Evolutionary conservation across 2,888 invertebrate genomes (phyloP), one percentile per base, ranked within the genome.

Genomic region (Euplexia lucipara): DNA sequence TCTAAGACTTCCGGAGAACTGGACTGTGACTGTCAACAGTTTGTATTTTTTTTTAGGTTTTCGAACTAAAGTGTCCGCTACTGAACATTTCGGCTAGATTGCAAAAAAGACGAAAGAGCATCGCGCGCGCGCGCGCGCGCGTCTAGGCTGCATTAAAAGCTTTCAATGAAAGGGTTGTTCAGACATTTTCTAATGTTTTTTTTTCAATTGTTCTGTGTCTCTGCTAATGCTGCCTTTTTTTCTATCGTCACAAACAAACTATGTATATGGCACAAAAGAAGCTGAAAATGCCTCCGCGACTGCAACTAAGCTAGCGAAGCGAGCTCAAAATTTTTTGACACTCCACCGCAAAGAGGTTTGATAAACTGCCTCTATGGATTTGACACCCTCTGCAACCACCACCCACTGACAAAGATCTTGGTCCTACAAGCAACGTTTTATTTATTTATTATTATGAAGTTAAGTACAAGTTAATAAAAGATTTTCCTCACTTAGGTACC

Each of bases 1-100:
- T 26, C 26, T 26, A 26, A 26, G 26, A 22, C 2, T 61, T 41
- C 26, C 26, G 18, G 14, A 16, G 34, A 67, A 54, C 32, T 45
- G 8, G 42, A 9, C 54, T 35, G 52, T 37, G 14, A 53, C 45
- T 20, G 37, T n/a, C 49, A 5, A 22, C n/a, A 8, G 8, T 0
- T 22, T 51, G 12, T 16, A 45, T 51, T 42, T 44, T 20, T 41
- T 20, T 58, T 18, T n/a, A 8, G 20, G 26, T 34, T 26, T 5
- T 35, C 4, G 8, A 58, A 60, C 59, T 65, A 68, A 62, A 62
- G 18, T 52, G 30, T 30, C 37, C 26, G 30, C 47, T 63, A 3
- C 30, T 10, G 18, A 64, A 44, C 41, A 26, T 75, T 78, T 68
- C 45, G 65, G 68, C 62, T 32, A 45, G 65, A 78, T 78, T 79